phyloP scores from a whole-genome alignment of 2,797 vertebrate genomes.

The Trichosurus vulpecula region DNA sequence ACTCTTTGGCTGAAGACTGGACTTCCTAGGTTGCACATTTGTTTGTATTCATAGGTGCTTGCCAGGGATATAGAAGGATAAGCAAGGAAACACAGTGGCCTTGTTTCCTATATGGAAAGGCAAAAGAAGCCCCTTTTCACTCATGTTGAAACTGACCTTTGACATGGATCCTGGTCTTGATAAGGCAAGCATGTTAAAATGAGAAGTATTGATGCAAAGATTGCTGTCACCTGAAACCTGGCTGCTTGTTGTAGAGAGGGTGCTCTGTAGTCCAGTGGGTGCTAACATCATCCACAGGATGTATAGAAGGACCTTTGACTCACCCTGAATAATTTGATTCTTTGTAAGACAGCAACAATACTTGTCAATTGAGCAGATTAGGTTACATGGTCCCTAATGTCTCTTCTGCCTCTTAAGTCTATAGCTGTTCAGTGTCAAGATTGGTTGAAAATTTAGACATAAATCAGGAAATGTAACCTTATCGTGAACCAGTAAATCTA shows the following conservation, averaged over 20 bases:
- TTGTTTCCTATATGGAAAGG: too few relatives aligned
- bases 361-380: not conserved
- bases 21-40: not conserved
- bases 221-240: not conserved
- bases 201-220: not conserved
- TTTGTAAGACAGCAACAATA: not conserved
- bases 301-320: not conserved
- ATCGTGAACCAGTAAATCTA: not conserved
- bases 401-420: not conserved
- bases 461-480: not conserved
- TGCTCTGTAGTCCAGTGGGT: not conserved
- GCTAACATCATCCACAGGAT: not conserved
- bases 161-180: not conserved
- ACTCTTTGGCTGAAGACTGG: not conserved
- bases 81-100: not conserved
- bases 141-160: not conserved
- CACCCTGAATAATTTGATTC: not conserved
- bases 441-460: not conserved
- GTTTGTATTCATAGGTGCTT: constrained; percentile 7
- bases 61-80: constrained; percentile 18
- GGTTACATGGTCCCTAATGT: not conserved
- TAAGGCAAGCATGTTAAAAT: not conserved
- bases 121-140: not conserved
- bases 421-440: not conserved
- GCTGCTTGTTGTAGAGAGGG: not conserved